Percentiles rank a stretch among this genome's conserved stretches.
Conservation (phyloP, 2,113 vertebrate genomes). For the Panurus biarmicus region DNA sequence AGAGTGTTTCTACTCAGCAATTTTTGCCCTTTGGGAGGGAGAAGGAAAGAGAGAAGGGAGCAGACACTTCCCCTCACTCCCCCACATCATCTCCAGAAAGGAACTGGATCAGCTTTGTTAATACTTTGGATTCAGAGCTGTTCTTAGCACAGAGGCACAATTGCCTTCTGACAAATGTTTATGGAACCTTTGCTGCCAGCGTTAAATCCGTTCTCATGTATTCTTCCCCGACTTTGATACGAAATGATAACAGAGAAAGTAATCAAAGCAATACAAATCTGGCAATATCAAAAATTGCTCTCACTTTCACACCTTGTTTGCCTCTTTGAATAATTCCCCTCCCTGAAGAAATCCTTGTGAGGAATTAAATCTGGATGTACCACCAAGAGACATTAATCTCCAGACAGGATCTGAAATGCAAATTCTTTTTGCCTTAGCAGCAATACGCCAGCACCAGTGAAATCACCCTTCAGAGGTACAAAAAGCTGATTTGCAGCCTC, state of each 20-base stretch:
- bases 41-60: background rate
- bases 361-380: background rate
- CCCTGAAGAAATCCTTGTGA: background rate
- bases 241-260: background rate
- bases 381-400: background rate
- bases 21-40: slow-evolving; percentile 11
- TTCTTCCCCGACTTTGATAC: background rate
- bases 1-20: slow-evolving; percentile 24
- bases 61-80: slow-evolving; percentile 7
- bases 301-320: background rate
- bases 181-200: background rate
- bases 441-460: background rate
- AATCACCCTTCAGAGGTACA: background rate
- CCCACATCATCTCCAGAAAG: background rate
- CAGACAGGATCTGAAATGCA: background rate
- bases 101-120: background rate
- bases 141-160: background rate
- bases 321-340: background rate
- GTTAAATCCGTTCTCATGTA: background rate
- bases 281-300: background rate
- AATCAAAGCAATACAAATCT: background rate
- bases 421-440: background rate
- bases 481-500: background rate
- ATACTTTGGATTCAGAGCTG: background rate
- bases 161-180: background rate